Base-by-base conservation (phyloP, 2,888 invertebrate species). In the Rambutsinella grinnellia region DNA sequence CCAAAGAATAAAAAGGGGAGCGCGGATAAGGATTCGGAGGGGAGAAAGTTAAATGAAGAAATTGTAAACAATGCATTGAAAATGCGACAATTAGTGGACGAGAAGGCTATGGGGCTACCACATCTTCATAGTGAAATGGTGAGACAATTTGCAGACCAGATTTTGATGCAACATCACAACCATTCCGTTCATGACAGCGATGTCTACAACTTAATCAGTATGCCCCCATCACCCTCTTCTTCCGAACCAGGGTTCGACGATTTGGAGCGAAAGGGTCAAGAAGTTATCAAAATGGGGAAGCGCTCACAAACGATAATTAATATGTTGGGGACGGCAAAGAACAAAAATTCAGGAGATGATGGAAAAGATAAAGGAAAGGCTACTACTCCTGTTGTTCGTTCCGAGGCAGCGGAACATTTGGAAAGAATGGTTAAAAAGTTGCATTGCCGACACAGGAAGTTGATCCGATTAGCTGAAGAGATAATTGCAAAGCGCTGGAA, bases 401-500 rank as follows among this genome's bases (percentile, higher is more conserved):
- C 19, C n/a, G 57, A 57, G 2, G 57, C 57, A 5, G 28, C 27
- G 8, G 28, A 57, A 2, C 57, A 57, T 57, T 17, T 57, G 8
- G 19, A 10, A 17, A 57, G 28, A 57, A 57, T 57, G 57, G 28
- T 57, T 1, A 57, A 57, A 27, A 15, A 57, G 28, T 17, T 57
- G 27, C 57, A 57, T 19, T 57, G 57, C 17, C 57, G 28, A 2
- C 57, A 57, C 57, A 15, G 57, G 13, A 26, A 15, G 57, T 27
- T 57, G 57, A 57, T n/a, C 5, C 5, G 57, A 8, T n/a, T 57
- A 13, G 57, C 57, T n/a, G 57, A 57, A 19, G 57, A 57, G 17
- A 57, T 57, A 17, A 57, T 57, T n/a, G 57, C 57, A n/a, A 57
- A 57, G 17, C 15, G 57, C 8, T 57, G 57, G 57, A 57, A 57